Evolutionary conservation across 2,113 vertebrate genomes (phyloP).

Genomic region (Gnathonemus longibarbis): DNA sequence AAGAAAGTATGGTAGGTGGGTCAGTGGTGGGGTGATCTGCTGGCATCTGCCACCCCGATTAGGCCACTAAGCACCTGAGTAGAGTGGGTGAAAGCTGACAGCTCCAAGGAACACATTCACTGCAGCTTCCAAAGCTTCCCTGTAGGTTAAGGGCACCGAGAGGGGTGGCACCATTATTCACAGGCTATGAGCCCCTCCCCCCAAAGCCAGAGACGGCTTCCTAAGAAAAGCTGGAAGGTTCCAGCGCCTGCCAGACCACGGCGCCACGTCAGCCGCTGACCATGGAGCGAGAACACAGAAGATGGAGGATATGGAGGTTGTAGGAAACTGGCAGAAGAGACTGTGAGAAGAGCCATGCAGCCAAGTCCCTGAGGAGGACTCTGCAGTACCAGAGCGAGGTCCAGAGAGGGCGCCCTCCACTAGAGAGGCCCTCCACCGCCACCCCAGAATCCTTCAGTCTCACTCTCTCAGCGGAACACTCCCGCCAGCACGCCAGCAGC

Average conservation of each 20-base stretch:
- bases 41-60: not conserved
- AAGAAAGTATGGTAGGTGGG: not conserved
- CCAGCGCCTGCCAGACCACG: not conserved
- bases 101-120: not conserved
- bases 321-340: not conserved
- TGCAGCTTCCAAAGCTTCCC: not conserved
- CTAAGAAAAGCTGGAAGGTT: not conserved
- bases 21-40: not conserved
- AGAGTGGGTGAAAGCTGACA: not conserved
- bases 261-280: not conserved
- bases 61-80: not conserved
- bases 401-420: not conserved
- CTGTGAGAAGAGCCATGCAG: not conserved
- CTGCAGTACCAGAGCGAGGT: too few species aligned
- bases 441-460: not conserved
- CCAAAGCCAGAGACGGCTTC: not conserved
- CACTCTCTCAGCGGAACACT: not conserved
- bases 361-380: not conserved
- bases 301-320: not conserved
- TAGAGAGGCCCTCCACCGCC: not conserved
- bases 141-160: not conserved
- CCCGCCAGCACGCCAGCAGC: not conserved
- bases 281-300: not conserved
- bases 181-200: not conserved
- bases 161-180: not conserved